Evolutionary conservation across 2,888 invertebrate genomes (phyloP).

Genomic region (Rhodophaea formosa): DNA sequence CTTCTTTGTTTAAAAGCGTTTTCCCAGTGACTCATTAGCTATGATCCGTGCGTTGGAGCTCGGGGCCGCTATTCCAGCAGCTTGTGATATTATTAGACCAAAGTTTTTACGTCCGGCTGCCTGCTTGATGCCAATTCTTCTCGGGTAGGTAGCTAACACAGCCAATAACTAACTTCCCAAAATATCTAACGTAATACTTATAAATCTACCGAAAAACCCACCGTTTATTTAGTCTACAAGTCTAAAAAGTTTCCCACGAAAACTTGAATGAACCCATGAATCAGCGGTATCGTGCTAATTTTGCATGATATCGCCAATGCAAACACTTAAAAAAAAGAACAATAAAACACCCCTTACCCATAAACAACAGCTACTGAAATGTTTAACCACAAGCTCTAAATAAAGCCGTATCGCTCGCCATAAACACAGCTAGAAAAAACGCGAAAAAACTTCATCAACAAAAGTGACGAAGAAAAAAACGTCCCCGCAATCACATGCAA

Average conservation of each 20-base stretch:
- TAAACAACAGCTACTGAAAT: conserved; percentile 73
- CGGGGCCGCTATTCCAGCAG: no score
- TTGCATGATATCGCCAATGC: conserved; percentile 44
- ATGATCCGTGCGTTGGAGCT: no score
- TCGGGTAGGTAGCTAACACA: no score
- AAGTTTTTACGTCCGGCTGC: no score
- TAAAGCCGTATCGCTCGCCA: conserved; percentile 65
- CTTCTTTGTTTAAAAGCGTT: no score
- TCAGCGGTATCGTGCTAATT: conserved; percentile 42
- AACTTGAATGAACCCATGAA: conserved; percentile 13
- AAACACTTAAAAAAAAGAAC: conserved; percentile 58
- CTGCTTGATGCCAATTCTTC: no score
- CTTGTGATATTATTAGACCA: no score
- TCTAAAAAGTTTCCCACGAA: conserved; percentile 4
- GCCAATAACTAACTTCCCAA: background rate
- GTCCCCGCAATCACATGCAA: conserved; percentile 73
- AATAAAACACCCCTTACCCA: conserved; percentile 65
- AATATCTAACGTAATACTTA: background rate
- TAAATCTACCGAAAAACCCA: background rate
- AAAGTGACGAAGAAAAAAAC: conserved; percentile 63
- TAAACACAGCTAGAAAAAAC: conserved; percentile 67
- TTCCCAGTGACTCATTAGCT: no score
- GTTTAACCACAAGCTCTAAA: conserved; percentile 75
- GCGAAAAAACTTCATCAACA: conserved; percentile 70
- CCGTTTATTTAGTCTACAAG: background rate